Conservation (phyloP, 2,888 invertebrate genomes). For the Amiota minor region DNA sequence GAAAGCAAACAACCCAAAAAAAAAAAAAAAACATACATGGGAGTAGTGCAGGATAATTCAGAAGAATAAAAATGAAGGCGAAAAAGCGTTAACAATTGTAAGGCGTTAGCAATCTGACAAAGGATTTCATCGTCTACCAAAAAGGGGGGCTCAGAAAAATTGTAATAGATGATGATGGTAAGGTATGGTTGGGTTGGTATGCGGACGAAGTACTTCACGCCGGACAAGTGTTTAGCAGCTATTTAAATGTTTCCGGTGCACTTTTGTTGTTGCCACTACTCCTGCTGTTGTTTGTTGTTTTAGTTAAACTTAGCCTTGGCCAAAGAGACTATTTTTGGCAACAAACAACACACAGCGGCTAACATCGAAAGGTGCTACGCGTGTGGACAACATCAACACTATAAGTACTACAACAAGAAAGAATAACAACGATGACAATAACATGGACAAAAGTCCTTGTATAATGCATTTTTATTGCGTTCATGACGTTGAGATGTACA, state of each 20-base stretch:
- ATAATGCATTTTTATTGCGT: constrained; percentile 70
- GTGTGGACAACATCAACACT: background rate
- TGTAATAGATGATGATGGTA: no score
- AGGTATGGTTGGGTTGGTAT: background rate
- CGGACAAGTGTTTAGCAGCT: constrained; percentile 64
- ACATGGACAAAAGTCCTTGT: constrained; percentile 19
- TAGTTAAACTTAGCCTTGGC: constrained; percentile 60
- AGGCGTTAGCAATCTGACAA: constrained; percentile 15
- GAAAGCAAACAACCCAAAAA: constrained; percentile 53
- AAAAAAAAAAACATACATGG: no score
- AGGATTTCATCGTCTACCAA: no score
- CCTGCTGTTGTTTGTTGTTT: no score
- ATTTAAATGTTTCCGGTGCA: constrained; percentile 65
- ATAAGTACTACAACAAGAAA: background rate
- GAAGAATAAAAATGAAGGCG: background rate
- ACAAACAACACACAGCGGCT: constrained; percentile 38
- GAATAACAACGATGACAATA: background rate
- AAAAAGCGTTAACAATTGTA: constrained; percentile 12
- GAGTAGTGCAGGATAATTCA: no score
- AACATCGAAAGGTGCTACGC: no score
- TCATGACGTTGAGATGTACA: constrained; percentile 49
- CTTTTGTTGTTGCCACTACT: constrained; percentile 54
- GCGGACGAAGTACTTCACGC: constrained; percentile 21
- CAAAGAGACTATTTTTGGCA: constrained; percentile 62
- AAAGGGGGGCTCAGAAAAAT: background rate